Base-by-base conservation (phyloP, 1,140 invertebrate species). In the Pseudomyrmex pallidus region DNA sequence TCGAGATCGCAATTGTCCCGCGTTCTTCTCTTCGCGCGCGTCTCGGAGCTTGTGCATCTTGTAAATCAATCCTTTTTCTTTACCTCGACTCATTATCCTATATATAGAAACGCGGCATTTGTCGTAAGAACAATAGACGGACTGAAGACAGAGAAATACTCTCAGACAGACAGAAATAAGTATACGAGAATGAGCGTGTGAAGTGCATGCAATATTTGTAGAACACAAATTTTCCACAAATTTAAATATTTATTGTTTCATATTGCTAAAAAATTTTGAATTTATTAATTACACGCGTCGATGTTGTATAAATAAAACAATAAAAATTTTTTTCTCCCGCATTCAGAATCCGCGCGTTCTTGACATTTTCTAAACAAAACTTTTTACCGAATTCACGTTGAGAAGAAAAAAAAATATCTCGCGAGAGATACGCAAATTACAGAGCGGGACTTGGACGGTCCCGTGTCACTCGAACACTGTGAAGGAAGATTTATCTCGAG, bases 401-500 rank as follows among this genome's bases (percentile, higher is more conserved):
- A 52, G 46, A 15, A 44, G 7, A 17, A 13, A 54, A 17, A 67
- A 17, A 67, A 67, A 7, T 82, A 7, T 82, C 17, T 35, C 22
- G 35, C 10, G n/a, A 25, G 15, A 1, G n/a, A 56, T 73, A 73
- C 25, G 8, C 17, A 73, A 50, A 13, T 46, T 52, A 35, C 35
- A 35, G 35, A 35, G 5, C 35, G 35, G 22, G 2, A 25, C 22
- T 25, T 25, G 22, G 35, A 35, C 35, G 35, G 35, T 35, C 35
- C 35, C 17, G 48, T 57, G 15, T 48, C 13, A 10, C 5, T 7
- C n/a, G 22, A 44, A 13, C 17, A 44, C 9, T 20, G 10, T 20
- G 10, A 48, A 78, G 52, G 22, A 57, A 59, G 20, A 70, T 78
- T 48, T 17, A 68, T 78, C 64, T 70, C 50, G 25, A 72, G 61